phyloP scores from a whole-genome alignment of 2,113 vertebrate genomes.

The Tychaedon coryphoeus region DNA sequence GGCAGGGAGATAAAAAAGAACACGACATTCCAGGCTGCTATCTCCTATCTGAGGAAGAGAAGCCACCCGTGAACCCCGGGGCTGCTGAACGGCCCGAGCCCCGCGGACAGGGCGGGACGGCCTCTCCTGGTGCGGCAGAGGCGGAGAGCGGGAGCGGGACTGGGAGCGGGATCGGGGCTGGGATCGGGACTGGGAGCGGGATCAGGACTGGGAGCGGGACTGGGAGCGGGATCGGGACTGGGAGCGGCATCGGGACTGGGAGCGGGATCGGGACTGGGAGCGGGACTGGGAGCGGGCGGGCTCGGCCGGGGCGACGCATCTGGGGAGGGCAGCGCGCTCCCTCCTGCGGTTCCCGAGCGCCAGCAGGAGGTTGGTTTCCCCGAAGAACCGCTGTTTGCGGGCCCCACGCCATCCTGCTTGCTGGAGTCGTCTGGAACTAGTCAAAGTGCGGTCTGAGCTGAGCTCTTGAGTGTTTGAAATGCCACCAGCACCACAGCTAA shows the following conservation, averaged over 20 bases:
- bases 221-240: background rate
- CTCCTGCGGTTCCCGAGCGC: background rate
- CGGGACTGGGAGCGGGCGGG: background rate
- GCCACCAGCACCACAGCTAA: background rate
- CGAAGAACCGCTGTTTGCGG: fast-evolving
- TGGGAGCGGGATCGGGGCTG: background rate
- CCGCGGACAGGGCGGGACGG: background rate
- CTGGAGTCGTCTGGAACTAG: background rate
- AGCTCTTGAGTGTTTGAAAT: background rate
- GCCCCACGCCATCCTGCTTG: no score
- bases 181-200: no score
- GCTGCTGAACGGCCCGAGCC: background rate
- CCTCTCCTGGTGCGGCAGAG: no score
- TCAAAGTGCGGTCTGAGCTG: background rate
- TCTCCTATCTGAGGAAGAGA: background rate
- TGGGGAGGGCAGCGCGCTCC: background rate
- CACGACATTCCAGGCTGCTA: background rate
- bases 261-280: background rate
- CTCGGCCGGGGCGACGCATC: no score
- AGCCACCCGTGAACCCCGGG: background rate
- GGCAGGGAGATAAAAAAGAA: background rate
- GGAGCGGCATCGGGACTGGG: background rate
- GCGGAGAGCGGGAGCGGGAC: background rate
- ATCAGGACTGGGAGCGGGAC: background rate
- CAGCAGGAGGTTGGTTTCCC: background rate